Conservation (phyloP, 2,888 invertebrate genomes). For the Zeuzera pyrina region DNA sequence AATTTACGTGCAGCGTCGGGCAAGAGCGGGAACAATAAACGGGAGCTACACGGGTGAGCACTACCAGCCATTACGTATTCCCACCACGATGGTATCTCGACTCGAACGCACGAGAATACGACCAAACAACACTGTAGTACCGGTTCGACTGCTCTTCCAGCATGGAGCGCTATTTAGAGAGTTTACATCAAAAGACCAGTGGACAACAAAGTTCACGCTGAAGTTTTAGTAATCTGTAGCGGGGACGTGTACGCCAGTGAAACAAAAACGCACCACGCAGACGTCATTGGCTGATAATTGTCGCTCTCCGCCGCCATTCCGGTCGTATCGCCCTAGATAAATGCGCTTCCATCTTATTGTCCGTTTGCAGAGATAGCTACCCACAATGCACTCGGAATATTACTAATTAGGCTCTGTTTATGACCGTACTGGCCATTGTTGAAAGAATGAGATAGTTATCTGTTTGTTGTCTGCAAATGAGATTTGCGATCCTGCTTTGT, state of each 20-base stretch:
- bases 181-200: no score
- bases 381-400: conserved; percentile 69
- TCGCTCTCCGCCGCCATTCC: conserved; percentile 42
- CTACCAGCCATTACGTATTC: conserved; percentile 68
- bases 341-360: conserved; percentile 63
- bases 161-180: no score
- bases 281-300: conserved; percentile 63
- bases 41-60: conserved; percentile 57
- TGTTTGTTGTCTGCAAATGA: conserved; percentile 65
- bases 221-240: conserved; percentile 6
- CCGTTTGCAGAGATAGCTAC: conserved; percentile 53
- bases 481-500: conserved; percentile 69
- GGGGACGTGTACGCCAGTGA: conserved; percentile 15
- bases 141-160: background rate
- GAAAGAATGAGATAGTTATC: conserved; percentile 71
- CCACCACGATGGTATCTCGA: conserved; percentile 45
- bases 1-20: conserved; percentile 44
- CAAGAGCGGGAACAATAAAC: conserved; percentile 46
- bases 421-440: conserved; percentile 66
- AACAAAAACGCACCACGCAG: conserved; percentile 30
- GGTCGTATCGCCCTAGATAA: conserved; percentile 69
- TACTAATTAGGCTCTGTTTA: conserved; percentile 71
- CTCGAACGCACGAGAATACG: conserved; percentile 13
- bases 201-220: no score
- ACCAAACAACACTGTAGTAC: background rate